Evolutionary conservation across 2,888 invertebrate species (phyloP).

Genomic region (Strigamia crassipes): DNA sequence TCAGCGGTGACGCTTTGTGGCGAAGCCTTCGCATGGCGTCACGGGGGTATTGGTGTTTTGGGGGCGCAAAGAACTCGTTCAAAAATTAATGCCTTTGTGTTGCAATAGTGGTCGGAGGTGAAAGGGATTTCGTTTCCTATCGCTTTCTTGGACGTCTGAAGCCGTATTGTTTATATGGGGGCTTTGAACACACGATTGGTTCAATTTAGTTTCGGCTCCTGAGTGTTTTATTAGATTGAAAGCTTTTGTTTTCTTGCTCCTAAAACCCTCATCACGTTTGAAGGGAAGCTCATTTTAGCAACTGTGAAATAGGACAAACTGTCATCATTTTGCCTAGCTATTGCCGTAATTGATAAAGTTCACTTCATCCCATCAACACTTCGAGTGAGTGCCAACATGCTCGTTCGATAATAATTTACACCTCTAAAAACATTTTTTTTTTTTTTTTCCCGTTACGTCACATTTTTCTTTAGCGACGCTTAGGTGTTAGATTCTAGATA

Average conservation of each 20-base stretch:
- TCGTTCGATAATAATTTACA: slow-evolving; percentile 17
- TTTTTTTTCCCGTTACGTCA: not conserved
- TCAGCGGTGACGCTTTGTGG: slow-evolving; percentile 35
- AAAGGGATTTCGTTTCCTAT: slow-evolving; percentile 42
- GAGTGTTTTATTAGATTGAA: slow-evolving; percentile 42
- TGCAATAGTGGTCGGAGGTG: slow-evolving; percentile 39
- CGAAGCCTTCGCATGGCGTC: slow-evolving; percentile 33
- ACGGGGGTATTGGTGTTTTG: slow-evolving; percentile 32
- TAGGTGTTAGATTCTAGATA: not conserved
- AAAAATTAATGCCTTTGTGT: slow-evolving; percentile 39
- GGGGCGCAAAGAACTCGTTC: slow-evolving; percentile 35
- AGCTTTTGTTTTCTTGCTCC: slow-evolving; percentile 37
- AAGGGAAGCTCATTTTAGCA: slow-evolving; percentile 40
- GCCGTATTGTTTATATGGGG: slow-evolving; percentile 27
- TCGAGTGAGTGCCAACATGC: slow-evolving; percentile 33
- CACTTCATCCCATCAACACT: slow-evolving; percentile 43
- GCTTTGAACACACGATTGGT: slow-evolving; percentile 38
- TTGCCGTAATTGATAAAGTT: slow-evolving; percentile 48
- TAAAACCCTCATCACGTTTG: slow-evolving; percentile 34
- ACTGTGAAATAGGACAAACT: slow-evolving; percentile 47
- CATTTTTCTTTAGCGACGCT: not conserved
- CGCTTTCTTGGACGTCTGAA: slow-evolving; percentile 20
- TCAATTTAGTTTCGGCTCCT: slow-evolving; percentile 40
- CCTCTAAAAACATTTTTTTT: slow-evolving; percentile 1
- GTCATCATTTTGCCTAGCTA: slow-evolving; percentile 46